Evolutionary conservation across 1,140 invertebrate genomes (phyloP), one percentile per base, ranked within the genome.

Genomic region (Bombus huntii): DNA sequence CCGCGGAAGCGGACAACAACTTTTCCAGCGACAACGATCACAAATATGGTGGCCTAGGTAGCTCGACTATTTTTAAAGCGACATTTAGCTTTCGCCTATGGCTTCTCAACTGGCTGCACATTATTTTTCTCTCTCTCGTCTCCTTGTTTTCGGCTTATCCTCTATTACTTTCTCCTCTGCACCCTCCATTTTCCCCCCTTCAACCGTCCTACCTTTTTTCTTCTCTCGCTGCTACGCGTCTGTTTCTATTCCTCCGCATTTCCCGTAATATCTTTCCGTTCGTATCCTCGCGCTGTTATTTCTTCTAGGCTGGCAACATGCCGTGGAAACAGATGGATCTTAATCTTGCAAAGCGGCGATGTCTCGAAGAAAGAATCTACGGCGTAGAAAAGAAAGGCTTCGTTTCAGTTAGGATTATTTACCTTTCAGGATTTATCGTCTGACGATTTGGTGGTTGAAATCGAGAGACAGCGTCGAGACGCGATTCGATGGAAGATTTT

Each of bases 401-500:
- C 86, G 44, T 80, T 76, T 77, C 75, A 62, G 78, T 77, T 72
- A 81, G 44, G 77, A 66, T 89, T 89, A 89, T 80, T 89, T 88
- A 89, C 86, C 78, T 88, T 77, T 39, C 57, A 31, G 53, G 75
- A 89, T 89, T 89, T 88, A 88, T 89, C 65, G 73, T 57, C 37
- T 42, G 59, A 57, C 73, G 77, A 88, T 88, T 72, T 65, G 72
- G 25, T 68, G 34, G 70, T 47, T 22, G 84, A 57, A 37, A 65
- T n/a, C 37, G 57, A 25, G 37, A 9, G 75, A 12, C 6, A 28
- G 44, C 37, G 34, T 34, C 77, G 34, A 31, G 34, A 68, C 10
- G 53, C n/a, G 25, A 65, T 57, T n/a, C 59, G 1, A 4, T 9
- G 78, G 31, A n/a, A 70, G 15, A 31, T 31, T 65, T 78, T 42